These are phyloP conservation scores for Merluccius polli DNA, from an alignment of 2,797 vertebrate genomes.

Conservation along the genomic window DNA sequence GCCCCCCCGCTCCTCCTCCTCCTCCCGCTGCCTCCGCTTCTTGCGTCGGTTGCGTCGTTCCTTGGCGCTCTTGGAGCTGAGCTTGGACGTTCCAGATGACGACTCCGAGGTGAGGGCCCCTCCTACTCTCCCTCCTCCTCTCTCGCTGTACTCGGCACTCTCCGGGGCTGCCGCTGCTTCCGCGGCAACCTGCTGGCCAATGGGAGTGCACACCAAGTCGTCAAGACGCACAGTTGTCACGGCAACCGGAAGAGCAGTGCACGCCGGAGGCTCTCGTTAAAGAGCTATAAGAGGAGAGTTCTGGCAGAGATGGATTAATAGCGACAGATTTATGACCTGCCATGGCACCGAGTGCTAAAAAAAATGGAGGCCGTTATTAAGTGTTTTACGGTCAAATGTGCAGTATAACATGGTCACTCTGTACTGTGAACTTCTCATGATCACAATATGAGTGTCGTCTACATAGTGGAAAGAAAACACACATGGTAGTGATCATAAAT, in stretches of 20 bases:
- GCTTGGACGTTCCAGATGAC: constrained; percentile 87
- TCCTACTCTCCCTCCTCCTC: not conserved
- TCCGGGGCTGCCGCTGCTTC: constrained; percentile 73
- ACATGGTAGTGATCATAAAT: too few relatives aligned
- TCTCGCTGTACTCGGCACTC: constrained; percentile 78
- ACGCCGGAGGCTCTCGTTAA: not conserved
- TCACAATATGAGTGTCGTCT: not conserved
- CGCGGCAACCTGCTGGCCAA: constrained; percentile 80
- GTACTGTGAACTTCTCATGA: too few relatives aligned
- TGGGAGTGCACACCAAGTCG: constrained; percentile 47
- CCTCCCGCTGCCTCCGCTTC: constrained; percentile 89
- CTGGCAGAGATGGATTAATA: constrained; percentile 1
- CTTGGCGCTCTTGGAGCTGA: constrained; percentile 96
- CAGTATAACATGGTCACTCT: not conserved
- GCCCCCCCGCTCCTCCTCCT: constrained; percentile 79
- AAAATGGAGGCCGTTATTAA: constrained; percentile 34
- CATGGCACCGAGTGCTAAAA: constrained; percentile 53
- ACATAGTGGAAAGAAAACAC: not conserved
- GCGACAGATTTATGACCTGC: constrained; percentile 33
- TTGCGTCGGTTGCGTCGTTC: constrained; percentile 91
- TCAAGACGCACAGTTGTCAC: constrained; percentile 65
- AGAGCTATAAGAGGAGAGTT: constrained; percentile 49
- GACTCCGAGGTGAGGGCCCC: constrained; percentile 72
- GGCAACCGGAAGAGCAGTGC: constrained; percentile 53
- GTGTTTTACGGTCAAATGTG: not conserved